A percentile compares a stretch with the other conserved stretches of the same genome.
phyloP scores from a whole-genome alignment of 2,797 vertebrate species.

The Eremophila alpestris region DNA sequence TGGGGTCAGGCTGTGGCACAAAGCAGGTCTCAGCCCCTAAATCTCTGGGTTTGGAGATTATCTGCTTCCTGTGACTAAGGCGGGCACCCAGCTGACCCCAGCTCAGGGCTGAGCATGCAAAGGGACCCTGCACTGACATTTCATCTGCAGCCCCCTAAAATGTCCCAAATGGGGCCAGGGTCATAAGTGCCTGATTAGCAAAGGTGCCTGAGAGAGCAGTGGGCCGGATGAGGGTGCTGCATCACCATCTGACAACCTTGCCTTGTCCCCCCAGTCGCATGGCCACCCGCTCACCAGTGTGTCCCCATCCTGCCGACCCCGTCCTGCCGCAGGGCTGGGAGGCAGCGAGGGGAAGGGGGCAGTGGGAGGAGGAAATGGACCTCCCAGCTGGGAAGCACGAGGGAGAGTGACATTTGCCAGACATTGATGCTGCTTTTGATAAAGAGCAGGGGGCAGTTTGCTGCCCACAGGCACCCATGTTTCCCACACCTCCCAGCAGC shows the following conservation, averaged over 20 bases:
- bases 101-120: not conserved
- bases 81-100: rapidly evolving
- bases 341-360: not conserved
- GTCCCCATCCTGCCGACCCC: rapidly evolving
- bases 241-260: rapidly evolving
- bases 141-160: not conserved
- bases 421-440: slow-evolving; percentile 25
- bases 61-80: not conserved
- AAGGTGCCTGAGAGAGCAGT: not conserved
- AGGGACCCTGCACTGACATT: not conserved
- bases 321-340: not conserved
- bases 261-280: not conserved
- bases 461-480: slow-evolving; percentile 23
- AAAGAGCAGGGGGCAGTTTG: not conserved
- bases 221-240: not conserved
- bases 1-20: not conserved
- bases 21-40: not conserved
- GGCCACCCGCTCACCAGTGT: rapidly evolving
- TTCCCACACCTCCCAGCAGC: slow-evolving; percentile 45
- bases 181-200: not conserved
- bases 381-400: not conserved
- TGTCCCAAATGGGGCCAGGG: not conserved
- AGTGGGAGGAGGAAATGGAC: not conserved
- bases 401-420: slow-evolving; percentile 37
- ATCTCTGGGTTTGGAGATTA: not conserved